Evolutionary conservation across 2,888 invertebrate genomes (phyloP), one percentile per base, ranked within the genome.

Genomic region (Cartodere bifasciata): DNA sequence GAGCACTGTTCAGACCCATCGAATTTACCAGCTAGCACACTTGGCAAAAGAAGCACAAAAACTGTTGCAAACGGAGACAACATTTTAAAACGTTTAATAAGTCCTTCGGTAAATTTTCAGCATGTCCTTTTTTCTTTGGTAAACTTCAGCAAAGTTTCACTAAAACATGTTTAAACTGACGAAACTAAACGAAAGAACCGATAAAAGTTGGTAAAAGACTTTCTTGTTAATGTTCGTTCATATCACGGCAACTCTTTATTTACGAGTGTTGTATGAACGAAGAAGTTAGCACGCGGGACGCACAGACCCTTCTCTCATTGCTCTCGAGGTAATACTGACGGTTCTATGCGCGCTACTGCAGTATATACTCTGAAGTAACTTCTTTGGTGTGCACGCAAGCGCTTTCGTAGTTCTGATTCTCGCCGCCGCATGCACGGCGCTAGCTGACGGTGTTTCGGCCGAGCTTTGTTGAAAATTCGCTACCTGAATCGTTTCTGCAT

Each of bases 1-100:
- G 55, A 52, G 42, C 67, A 67, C 40, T 59, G 59, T 41, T 65
- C 64, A 2, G 57, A 57, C 16, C 59, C 54, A 34, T 58, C 56
- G 42, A 48, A 55, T 60, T 52, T 59, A 45, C 48, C 58, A 11
- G 49, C 43, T 5, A 34, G 38, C n/a, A 40, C 31, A 23, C 44
- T 49, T 59, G 21, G 26, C 3, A 16, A 6, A 12, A 34, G 24
- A 13, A 33, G 21, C n/a, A n/a, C n/a, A 10, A 23, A 11, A n/a
- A n/a, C n/a, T n/a, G n/a, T n/a, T n/a, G n/a, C n/a, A n/a, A n/a
- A n/a, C n/a, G n/a, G n/a, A n/a, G n/a, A n/a, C n/a, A n/a, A n/a
- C n/a, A n/a, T n/a, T n/a, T n/a, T n/a, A n/a, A n/a, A n/a, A n/a
- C n/a, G n/a, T n/a, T n/a, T n/a, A n/a, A n/a, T n/a, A n/a, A n/a